phyloP scores from a whole-genome alignment of 2,888 invertebrate genomes.

The Polyploca ridens region DNA sequence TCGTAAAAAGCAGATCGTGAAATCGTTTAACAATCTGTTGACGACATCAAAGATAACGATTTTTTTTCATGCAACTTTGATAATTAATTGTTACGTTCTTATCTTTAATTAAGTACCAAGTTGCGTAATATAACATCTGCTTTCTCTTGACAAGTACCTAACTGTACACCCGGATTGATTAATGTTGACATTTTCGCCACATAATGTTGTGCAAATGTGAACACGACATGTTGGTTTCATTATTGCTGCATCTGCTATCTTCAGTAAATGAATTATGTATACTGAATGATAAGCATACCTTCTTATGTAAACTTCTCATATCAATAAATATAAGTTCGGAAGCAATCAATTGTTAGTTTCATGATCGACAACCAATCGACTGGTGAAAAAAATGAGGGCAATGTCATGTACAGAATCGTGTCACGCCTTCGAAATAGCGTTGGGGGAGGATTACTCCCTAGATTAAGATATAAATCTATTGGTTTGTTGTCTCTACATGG shows the following conservation, averaged over 20 bases:
- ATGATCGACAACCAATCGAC: neutral
- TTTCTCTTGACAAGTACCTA: too few relatives aligned
- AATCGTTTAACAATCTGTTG: neutral
- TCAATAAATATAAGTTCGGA: neutral
- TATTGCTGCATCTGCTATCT: neutral
- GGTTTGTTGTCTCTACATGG: neutral
- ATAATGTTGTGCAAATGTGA: neutral
- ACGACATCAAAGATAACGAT: neutral
- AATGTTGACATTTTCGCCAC: neutral
- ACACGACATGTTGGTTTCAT: neutral
- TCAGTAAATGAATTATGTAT: neutral
- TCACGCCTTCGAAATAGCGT: slow-evolving; percentile 12
- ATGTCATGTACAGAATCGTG: slow-evolving; percentile 13
- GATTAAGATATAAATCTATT: neutral
- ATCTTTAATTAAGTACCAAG: neutral
- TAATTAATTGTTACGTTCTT: neutral
- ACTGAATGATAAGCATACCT: neutral
- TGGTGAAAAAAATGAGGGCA: slow-evolving; percentile 6
- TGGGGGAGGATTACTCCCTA: neutral
- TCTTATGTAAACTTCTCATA: neutral
- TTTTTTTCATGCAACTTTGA: neutral
- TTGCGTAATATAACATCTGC: neutral
- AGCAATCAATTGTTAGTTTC: slow-evolving; percentile 5
- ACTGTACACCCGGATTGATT: neutral
- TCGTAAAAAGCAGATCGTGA: neutral